phyloP scores from a whole-genome alignment of 2,888 invertebrate species.

The Aromia moschata region DNA sequence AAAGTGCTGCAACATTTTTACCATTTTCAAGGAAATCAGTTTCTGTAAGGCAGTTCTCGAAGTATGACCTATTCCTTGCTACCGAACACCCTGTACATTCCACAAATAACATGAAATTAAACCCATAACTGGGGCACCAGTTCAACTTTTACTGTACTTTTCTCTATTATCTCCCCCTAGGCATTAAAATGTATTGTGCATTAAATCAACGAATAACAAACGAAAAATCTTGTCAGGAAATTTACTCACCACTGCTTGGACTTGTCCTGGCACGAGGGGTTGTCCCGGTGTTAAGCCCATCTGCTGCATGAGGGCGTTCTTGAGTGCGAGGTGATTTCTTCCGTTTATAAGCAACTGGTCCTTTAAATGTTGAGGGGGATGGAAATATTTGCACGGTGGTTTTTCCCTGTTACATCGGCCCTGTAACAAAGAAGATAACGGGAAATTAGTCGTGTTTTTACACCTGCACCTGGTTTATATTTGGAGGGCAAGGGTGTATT shows the following conservation, averaged over 20 bases:
- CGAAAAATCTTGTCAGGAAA: background rate
- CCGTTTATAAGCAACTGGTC: constrained; percentile 99
- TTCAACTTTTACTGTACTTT: too few relatives aligned
- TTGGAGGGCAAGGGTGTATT: constrained; percentile 1
- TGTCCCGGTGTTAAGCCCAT: constrained; percentile 94
- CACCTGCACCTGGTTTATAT: constrained; percentile 1
- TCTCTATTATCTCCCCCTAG: constrained; percentile 6
- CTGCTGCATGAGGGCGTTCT: constrained; percentile 97
- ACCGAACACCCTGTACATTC: too few relatives aligned
- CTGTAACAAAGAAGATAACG: constrained; percentile 67
- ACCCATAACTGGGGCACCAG: too few relatives aligned
- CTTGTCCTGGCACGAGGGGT: constrained; percentile 90
- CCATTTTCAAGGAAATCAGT: too few relatives aligned
- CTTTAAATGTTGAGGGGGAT: constrained; percentile 99
- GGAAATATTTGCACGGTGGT: constrained; percentile 99
- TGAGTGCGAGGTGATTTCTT: constrained; percentile 98
- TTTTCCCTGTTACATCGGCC: constrained; percentile 99
- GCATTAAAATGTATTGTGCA: constrained; percentile 18
- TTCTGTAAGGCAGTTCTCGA: too few relatives aligned
- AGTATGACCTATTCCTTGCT: too few relatives aligned
- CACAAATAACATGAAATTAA: too few relatives aligned
- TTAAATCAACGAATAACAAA: constrained; percentile 11
- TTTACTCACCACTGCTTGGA: constrained; percentile 88
- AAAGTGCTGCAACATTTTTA: too few relatives aligned
- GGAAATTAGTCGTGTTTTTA: constrained; percentile 4